phyloP scores from a whole-genome alignment of 2,888 invertebrate species.

The Luperina nickerlii region DNA sequence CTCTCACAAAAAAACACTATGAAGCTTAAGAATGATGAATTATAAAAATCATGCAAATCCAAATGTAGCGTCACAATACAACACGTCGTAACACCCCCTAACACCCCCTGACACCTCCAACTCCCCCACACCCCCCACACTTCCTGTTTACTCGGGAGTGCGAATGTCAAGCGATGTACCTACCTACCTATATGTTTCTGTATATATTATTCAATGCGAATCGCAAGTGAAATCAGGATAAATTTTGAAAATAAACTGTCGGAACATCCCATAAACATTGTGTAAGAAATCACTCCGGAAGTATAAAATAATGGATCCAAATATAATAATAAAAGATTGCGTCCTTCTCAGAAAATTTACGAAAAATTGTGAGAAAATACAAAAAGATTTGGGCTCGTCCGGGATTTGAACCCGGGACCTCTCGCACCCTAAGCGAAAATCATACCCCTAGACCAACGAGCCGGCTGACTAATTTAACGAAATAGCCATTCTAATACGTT shows the following conservation, averaged over 20 bases:
- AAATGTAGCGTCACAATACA: slow-evolving; percentile 24
- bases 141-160: slow-evolving; percentile 46
- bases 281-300: slow-evolving; percentile 12
- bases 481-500: slow-evolving; percentile 28
- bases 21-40: slow-evolving; percentile 25
- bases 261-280: not conserved
- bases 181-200: not conserved
- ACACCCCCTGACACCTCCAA: slow-evolving; percentile 11
- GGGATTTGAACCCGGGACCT: slow-evolving; percentile 91
- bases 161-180: slow-evolving; percentile 36
- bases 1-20: slow-evolving; percentile 1
- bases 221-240: slow-evolving; percentile 26
- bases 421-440: slow-evolving; percentile 91
- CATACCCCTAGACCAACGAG: slow-evolving; percentile 91
- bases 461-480: slow-evolving; percentile 40
- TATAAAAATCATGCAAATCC: slow-evolving; percentile 34
- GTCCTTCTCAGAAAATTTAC: not conserved
- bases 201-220: slow-evolving; percentile 37
- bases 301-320: not conserved
- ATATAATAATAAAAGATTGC: slow-evolving; percentile 5
- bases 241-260: slow-evolving; percentile 28
- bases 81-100: slow-evolving; percentile 11
- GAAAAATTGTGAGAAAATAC: slow-evolving; percentile 5
- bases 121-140: slow-evolving; percentile 18
- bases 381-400: slow-evolving; percentile 85